Conservation (phyloP, 2,888 invertebrate genomes). For the Drosophila borealis region DNA sequence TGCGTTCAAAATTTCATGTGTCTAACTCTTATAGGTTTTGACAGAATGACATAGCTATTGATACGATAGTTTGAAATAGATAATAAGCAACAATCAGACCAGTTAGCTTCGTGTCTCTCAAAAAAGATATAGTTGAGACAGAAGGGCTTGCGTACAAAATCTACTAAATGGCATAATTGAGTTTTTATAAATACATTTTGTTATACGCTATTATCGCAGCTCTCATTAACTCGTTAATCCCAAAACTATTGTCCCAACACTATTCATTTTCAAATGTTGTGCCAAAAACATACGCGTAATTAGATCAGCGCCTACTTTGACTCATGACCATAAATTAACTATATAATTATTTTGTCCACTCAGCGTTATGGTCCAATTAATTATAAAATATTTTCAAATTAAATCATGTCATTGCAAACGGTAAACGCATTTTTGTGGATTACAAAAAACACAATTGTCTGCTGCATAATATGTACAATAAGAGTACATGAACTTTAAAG, state of each 20-base stretch:
- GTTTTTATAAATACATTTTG: neutral
- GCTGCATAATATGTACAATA: slow-evolving; percentile 53
- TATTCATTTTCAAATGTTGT: slow-evolving; percentile 4
- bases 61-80: too few species aligned
- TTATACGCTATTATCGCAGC: neutral
- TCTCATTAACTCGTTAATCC: neutral
- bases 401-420: slow-evolving; percentile 58
- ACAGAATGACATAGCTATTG: too few species aligned
- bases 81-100: too few species aligned
- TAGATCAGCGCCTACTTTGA: slow-evolving; percentile 37
- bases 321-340: slow-evolving; percentile 63
- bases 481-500: slow-evolving; percentile 75
- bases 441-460: slow-evolving; percentile 23
- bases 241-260: neutral
- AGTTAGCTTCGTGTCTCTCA: too few species aligned
- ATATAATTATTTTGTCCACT: slow-evolving; percentile 75
- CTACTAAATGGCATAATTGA: neutral
- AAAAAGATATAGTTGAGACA: too few species aligned
- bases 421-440: slow-evolving; percentile 44
- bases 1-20: too few species aligned
- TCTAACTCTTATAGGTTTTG: too few species aligned
- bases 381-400: slow-evolving; percentile 75
- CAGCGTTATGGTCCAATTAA: slow-evolving; percentile 67
- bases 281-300: slow-evolving; percentile 32
- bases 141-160: neutral